Evolutionary conservation across 2,797 vertebrate genomes (phyloP), one percentile per base, ranked within the genome.

Genomic region (Paramormyrops hopkinsi): DNA sequence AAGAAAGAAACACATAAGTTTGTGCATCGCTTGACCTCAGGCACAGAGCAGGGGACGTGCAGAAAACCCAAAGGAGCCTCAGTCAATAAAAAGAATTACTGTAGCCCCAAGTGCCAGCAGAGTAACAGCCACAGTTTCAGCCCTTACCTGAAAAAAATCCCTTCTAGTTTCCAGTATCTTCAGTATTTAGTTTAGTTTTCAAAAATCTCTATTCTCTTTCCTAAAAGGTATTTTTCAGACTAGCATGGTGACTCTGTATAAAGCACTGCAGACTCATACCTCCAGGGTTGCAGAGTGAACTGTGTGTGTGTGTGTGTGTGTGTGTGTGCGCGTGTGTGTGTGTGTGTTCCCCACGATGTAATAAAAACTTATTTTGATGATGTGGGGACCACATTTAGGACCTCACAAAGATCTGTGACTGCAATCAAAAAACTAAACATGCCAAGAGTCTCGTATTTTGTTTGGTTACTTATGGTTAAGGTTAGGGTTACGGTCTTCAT

Each of bases 51-150:
- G 65, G 19, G 1, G 7, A 22, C 3, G 37, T 12, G 19, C 37
- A 2, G 59, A 51, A 73, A 88, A 4, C 41, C 62, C 86, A 44
- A 51, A 22, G 46, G 41, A 79, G 73, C 33, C 17, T 41, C 33
- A 87, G 41, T 46, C 56, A 46, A 87, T 87, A 87, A 87, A 48
- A 9, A 65, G 37, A 65, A 65, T 87, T 65, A 87, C 86, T 46
- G 19, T 22, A 87, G 56, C 56, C 29, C n/a, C 41, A 44, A 48
- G 50, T 53, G 37, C 51, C 17, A 41, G 8, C 7, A 14, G 54
- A 19, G 9, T 37, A 50, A 56, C 33, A 6, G n/a, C 3, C 48
- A 29, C 54, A 69, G 11, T 33, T 33, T 48, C 46, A 33, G 3
- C 41, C 46, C 4, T 44, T 88, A 25, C 54, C 12, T 51, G 59